phyloP scores from a whole-genome alignment of 1,140 invertebrate genomes.

The Drepana arcuata region DNA sequence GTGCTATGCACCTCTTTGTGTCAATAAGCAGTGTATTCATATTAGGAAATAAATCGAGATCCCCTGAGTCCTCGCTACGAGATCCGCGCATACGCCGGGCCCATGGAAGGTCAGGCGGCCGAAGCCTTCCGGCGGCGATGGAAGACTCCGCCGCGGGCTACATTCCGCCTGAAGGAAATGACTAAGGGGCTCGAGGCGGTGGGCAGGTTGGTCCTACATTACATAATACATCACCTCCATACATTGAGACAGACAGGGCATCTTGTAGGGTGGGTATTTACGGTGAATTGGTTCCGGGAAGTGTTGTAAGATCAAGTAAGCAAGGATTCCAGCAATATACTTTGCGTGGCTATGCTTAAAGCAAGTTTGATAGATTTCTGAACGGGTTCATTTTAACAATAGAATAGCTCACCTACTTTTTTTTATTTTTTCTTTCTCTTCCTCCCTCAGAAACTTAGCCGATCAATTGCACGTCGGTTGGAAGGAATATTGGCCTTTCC shows the following conservation, averaged over 20 bases:
- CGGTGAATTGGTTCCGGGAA: too few species aligned
- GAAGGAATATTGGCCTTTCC: constrained; percentile 93
- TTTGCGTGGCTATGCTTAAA: too few species aligned
- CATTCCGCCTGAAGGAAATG: constrained; percentile 79
- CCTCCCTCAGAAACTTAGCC: constrained; percentile 77
- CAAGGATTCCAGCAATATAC: too few species aligned
- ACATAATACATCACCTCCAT: too few species aligned
- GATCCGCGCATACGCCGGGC: constrained; percentile 87
- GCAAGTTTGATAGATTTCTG: too few species aligned
- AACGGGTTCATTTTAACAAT: too few species aligned
- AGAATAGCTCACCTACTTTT: too few species aligned
- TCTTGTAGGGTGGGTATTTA: too few species aligned
- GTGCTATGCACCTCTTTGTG: too few species aligned
- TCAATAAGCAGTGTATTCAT: too few species aligned
- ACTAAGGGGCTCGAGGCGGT: constrained; percentile 89
- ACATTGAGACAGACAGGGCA: too few species aligned
- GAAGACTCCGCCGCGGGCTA: constrained; percentile 82
- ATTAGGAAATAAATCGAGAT: constrained; percentile 76
- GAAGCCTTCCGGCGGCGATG: constrained; percentile 81
- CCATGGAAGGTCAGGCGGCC: constrained; percentile 84
- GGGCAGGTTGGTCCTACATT: constrained; percentile 73
- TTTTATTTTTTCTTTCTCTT: constrained; percentile 8
- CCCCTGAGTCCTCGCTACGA: constrained; percentile 78
- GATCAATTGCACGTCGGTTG: constrained; percentile 83
- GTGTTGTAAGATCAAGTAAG: too few species aligned